phyloP scores from a whole-genome alignment of 2,888 invertebrate genomes.

The Netelia melanura region DNA sequence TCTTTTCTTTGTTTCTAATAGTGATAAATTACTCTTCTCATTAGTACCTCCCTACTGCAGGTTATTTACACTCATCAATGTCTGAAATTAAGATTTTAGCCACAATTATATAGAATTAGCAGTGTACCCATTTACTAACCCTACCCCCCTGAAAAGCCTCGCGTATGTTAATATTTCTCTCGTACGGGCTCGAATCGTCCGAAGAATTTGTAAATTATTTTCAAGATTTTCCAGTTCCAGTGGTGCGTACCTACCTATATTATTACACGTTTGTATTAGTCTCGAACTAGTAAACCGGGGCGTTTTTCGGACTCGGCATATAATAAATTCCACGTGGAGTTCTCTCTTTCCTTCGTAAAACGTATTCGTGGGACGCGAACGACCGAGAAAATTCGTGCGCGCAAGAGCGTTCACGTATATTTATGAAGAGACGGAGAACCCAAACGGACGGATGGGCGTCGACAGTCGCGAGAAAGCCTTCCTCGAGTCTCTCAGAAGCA shows the following conservation, averaged over 20 bases:
- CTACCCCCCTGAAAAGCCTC: background rate
- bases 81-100: conserved; percentile 36
- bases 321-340: conserved; percentile 47
- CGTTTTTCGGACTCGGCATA: conserved; percentile 45
- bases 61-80: conserved; percentile 14
- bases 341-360: conserved; percentile 3
- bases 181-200: background rate
- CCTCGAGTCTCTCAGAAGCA: conserved; percentile 46
- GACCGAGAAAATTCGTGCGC: conserved; percentile 52
- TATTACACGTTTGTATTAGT: conserved; percentile 30
- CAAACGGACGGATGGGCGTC: conserved; percentile 64
- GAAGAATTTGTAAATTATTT: conserved; percentile 44
- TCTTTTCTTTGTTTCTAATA: background rate
- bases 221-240: conserved; percentile 5
- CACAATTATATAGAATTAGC: conserved; percentile 25
- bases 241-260: too few relatives aligned
- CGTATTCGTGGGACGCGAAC: conserved; percentile 27
- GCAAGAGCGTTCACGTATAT: conserved; percentile 53
- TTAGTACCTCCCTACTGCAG: conserved; percentile 4
- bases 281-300: conserved; percentile 51
- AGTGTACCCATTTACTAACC: background rate
- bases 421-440: conserved; percentile 53
- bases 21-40: background rate
- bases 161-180: background rate
- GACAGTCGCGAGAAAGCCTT: conserved; percentile 61